Base-by-base conservation (phyloP, 2,113 vertebrate species). In the Campylomormyrus numenius region DNA sequence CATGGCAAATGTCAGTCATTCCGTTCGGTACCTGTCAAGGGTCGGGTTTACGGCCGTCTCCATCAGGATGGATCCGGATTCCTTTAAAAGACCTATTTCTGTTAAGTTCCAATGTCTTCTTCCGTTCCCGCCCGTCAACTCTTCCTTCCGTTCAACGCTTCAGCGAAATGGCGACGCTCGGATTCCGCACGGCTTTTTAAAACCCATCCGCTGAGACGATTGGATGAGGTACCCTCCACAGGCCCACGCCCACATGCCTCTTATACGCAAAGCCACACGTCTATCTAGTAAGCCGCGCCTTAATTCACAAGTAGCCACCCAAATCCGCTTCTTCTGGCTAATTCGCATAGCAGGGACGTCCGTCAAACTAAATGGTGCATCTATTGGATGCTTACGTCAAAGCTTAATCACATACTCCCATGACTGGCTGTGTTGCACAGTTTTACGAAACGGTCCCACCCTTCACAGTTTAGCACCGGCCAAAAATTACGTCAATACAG, bases 1-100 rank as follows among this genome's bases (percentile, higher is more conserved):
- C 88, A 93, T 94, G 93, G 50, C 91, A 83, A 93, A 90, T 92
- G 93, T 91, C 93, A 93, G 89, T 88, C 92, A 92, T 93, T 94
- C 95, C 95, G 89, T 92, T 95, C 93, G 94, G 95, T 96, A 96
- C 96, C 96, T 96, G 95, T 96, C 95, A 95, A 95, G 91, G 90
- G 91, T 94, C 93, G 95, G 93, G 94, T 95, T 95, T 92, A 96
- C 87, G 89, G 95, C 95, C 95, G 95, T 95, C 93, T 96, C 95
- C 96, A 95, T 95, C 91, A 91, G 94, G 96, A 96, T 96, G 95
- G 95, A 95, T 95, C 95, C 95, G 95, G 95, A 96, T 95, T 96
- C 92, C 90, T 93, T 94, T 95, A 94, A 88, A 83, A 94, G 90
- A 93, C 90, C 91, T 92, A 91, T 91, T 93, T 92, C 89, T 87